Evolutionary conservation across 2,113 vertebrate species (phyloP), one percentile per base, ranked within the genome.

Genomic region (pig (Sus scrofa)): DNA sequence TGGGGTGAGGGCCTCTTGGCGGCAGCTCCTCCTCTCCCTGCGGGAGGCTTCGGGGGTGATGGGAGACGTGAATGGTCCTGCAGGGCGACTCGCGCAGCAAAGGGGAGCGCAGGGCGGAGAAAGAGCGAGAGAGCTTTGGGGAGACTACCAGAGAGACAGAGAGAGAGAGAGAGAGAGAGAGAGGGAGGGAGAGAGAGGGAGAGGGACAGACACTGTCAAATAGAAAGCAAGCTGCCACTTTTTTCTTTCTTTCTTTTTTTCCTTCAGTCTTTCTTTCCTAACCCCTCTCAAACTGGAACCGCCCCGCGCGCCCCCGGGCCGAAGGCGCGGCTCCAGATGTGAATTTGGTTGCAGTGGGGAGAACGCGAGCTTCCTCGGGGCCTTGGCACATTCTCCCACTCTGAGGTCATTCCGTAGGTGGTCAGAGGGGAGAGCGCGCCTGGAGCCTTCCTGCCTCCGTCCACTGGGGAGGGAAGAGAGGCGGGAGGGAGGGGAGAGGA

Each of bases 371-470:
- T 95, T 95, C 71, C 92, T 82, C 87, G 44, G 24, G 70, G 93
- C 91, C 96, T 78, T 63, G 96, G 97, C 97, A 70, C 94, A 95
- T 91, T 94, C 70, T 83, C 91, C 83, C 71, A 62, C 95, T 96
- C 97, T 96, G 98, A 97, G 97, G 98, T 98, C 98, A 98, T 98
- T 88, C 97, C 95, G 87, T 97, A 98, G 98, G 97, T 98, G 99
- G 98, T 98, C 78, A 91, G 92, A 92, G 94, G 78, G 94, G 89
- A 94, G 95, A 93, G 96, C 65, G 90, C 84, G 94, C 97, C 92
- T 32, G 86, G 97, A 98, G 97, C 98, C 94, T 98, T 98, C 98
- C 98, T 98, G 98, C 98, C 98, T 98, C 94, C 99, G 97, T 98
- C 99, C 98, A 97, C 98, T 50, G 98, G 99, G 98, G 98, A 98